A percentile compares a stretch with the other conserved stretches of the same genome.
Evolutionary conservation across 2,888 invertebrate species (phyloP).

Genomic region (Leptinotarsa peninsularis): DNA sequence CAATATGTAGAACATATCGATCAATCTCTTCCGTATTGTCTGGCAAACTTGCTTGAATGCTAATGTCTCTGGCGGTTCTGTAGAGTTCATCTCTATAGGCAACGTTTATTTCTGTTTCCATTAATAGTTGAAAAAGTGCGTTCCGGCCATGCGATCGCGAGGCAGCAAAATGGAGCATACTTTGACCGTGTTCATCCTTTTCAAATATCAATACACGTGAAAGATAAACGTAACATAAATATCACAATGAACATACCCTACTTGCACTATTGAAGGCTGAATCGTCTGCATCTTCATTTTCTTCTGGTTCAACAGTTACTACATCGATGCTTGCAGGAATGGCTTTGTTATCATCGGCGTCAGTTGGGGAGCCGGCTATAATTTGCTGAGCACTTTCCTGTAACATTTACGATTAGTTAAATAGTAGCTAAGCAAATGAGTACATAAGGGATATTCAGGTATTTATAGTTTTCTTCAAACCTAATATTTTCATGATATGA

Average conservation of each 20-base stretch:
- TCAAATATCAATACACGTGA: slow-evolving; percentile 27
- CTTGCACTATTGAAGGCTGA: slow-evolving; percentile 74
- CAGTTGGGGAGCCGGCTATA: slow-evolving; percentile 55
- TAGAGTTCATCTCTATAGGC: slow-evolving; percentile 89
- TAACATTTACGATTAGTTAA: slow-evolving; percentile 36
- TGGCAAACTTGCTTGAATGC: slow-evolving; percentile 80
- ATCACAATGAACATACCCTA: slow-evolving; percentile 67
- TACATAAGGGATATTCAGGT: no score
- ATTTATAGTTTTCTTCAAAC: no score
- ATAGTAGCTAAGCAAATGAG: not conserved
- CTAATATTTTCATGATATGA: no score
- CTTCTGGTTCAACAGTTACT: slow-evolving; percentile 71
- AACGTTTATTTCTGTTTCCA: slow-evolving; percentile 83
- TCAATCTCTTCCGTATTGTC: slow-evolving; percentile 88
- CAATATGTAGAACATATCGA: slow-evolving; percentile 81
- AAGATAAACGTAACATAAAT: not conserved
- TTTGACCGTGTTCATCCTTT: slow-evolving; percentile 90
- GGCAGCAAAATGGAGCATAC: slow-evolving; percentile 89
- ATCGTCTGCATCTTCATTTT: slow-evolving; percentile 68
- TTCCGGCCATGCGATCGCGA: slow-evolving; percentile 85
- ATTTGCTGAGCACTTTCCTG: slow-evolving; percentile 60
- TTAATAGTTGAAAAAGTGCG: slow-evolving; percentile 82
- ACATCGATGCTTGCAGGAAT: slow-evolving; percentile 70
- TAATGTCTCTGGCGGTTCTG: slow-evolving; percentile 87
- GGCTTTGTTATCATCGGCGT: slow-evolving; percentile 57